Base-by-base conservation (phyloP, 1,140 invertebrate species). In the Eueides isabella region DNA sequence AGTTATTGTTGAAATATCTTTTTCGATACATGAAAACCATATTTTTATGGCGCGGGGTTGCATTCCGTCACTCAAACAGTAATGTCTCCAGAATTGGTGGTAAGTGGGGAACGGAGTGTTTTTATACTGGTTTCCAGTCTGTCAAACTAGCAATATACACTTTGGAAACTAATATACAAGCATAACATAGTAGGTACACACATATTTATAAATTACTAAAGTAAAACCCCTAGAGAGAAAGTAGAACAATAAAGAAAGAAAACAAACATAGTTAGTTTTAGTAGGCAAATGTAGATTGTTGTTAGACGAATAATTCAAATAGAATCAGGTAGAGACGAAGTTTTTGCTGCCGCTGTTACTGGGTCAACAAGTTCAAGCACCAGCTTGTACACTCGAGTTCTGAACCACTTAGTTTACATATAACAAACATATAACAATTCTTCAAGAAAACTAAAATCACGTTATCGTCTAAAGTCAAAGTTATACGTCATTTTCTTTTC, bases 341-440 rank as follows among this genome's bases (percentile, higher is more conserved):
- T 85, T 87, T 55, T 85, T 82, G 84, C 85, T 82, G 80, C 77
- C 61, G 82, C 81, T 86, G 77, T 65, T 76, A 85, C 79, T 89
- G 76, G 88, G 88, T 90, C 87, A 89, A 91, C 82, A 87, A 84
- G 84, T 85, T 85, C 79, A 78, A 89, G 87, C 73, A 83, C 77
- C 81, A 85, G 80, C 83, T 82, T 75, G 67, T 80, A 81, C 82
- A 83, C 80, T 80, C 70, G 84, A 81, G 85, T 84, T 85, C 82
- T 86, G 82, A 87, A 81, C 81, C 84, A 85, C 86, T 89, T 85
- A 55, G 86, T 85, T 90, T 88, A 85, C 77, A 78, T 67, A 80
- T 82, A 74, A 75, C 44, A 69, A 31, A 69, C 29, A 28, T 28
- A 19, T 38, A 69, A 61, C 48, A 33, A 48, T 55, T 48, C 19